phyloP scores from a whole-genome alignment of 1,140 invertebrate species.

The Ceratina calcarata region DNA sequence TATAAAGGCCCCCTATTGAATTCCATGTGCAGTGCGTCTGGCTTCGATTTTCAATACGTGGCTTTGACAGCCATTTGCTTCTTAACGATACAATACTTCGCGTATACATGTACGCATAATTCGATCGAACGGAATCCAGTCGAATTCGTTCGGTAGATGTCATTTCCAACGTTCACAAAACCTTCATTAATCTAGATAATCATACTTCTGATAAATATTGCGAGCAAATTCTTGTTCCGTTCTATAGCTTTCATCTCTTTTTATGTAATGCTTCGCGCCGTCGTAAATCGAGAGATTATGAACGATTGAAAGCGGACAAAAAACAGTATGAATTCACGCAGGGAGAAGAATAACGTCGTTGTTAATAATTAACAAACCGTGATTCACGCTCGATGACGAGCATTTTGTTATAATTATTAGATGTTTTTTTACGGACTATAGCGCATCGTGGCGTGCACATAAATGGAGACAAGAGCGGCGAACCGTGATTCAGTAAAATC shows the following conservation, averaged over 20 bases:
- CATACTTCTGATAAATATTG: neutral
- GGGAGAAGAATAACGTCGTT: constrained; percentile 4
- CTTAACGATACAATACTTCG: constrained; percentile 48
- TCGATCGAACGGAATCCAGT: constrained; percentile 42
- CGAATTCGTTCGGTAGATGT: neutral
- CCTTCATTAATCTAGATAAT: neutral
- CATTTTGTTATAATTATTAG: constrained; percentile 28
- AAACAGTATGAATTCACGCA: constrained; percentile 29
- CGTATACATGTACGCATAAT: constrained; percentile 31
- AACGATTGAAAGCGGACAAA: neutral
- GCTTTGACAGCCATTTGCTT: constrained; percentile 65
- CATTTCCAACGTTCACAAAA: neutral
- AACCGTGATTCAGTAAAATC: constrained; percentile 8
- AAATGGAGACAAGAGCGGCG: neutral
- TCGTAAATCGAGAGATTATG: no score
- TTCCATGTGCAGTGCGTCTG: constrained; percentile 60
- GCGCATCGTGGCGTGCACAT: neutral
- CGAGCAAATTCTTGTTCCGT: no score
- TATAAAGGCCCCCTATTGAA: constrained; percentile 59
- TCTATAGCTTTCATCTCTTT: no score
- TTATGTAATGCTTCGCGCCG: no score
- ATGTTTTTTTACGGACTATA: constrained; percentile 17
- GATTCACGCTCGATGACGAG: neutral
- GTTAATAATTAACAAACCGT: constrained; percentile 42
- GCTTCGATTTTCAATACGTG: constrained; percentile 72